Base-by-base conservation (phyloP, 2,888 invertebrate genomes). In the Sycophila texana region DNA sequence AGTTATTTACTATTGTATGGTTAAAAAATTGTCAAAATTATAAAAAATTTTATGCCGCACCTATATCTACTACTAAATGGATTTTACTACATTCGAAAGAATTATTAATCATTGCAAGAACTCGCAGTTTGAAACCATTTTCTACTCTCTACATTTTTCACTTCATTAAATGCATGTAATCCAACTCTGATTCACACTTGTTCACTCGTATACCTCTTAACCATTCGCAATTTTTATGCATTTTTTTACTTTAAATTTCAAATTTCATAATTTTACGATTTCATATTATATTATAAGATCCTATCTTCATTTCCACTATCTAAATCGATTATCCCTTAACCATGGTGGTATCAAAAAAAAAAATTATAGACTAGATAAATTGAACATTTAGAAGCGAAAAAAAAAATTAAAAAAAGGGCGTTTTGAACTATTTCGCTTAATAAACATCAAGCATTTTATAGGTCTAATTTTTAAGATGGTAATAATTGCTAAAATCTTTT, bases 271-370 rank as follows among this genome's bases (percentile, higher is more conserved):
- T 55, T 47, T 79, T 79, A 75, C 53, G 63, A 68, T 75, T 71
- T 81, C 16, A 63, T 81, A 47, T 71, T 60, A 63, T 81, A 47
- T 71, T 60, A 20, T 20, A 75, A 73, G 68, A 68, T 22, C 47
- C 55, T 73, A 68, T 20, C 65, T 60, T 30, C 72, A 73, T 66
- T 76, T 78, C 57, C 65, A 7, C 39, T 57, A 74, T 47, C 51
- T 58, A 75, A 65, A 61, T 79, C 55, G 73, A 81, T 63, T 79
- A 76, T 73, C 30, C 47, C 47, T 68, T 3, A 76, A 76, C 78
- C 81, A 81, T 79, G 81, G 81, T 81, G 81, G 78, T 0, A 73
- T 81, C 70, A 71, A 73, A 77, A 65, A 71, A 73, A 77, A 65
- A 76, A 79, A 70, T 70, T 73, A 68, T 55, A 16, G 60, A 74